Evolutionary conservation across 2,797 vertebrate species (phyloP).

Genomic region (Gallinago nigripennis): DNA sequence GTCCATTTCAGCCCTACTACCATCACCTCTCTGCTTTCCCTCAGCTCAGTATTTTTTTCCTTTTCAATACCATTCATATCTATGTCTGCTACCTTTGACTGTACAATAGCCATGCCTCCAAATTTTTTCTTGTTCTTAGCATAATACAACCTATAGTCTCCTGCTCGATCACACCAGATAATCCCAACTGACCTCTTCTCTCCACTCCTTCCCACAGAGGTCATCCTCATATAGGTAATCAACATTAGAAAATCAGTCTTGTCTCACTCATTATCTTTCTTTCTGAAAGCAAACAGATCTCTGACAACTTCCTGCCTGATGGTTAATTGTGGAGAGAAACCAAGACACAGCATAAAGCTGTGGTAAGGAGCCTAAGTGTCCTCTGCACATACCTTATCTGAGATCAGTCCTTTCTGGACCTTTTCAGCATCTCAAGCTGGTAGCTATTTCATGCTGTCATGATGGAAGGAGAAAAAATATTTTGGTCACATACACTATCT

Average conservation of each 20-base stretch:
- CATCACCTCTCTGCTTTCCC: background rate
- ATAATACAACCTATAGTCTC: background rate
- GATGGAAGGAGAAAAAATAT: background rate
- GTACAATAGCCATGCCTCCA: background rate
- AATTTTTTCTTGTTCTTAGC: background rate
- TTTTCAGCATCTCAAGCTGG: background rate
- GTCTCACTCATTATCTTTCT: background rate
- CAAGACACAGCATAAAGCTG: background rate
- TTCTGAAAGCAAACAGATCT: background rate
- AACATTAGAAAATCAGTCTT: background rate
- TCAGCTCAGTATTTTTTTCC: background rate
- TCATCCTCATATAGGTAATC: background rate
- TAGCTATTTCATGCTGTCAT: background rate
- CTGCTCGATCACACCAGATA: background rate
- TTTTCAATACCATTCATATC: background rate
- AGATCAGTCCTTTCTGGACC: background rate
- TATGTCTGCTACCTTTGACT: background rate
- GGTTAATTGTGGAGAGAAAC: background rate
- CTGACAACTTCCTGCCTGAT: background rate
- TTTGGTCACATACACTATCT: background rate
- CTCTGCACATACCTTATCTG: background rate
- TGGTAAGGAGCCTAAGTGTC: background rate
- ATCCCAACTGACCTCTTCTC: background rate
- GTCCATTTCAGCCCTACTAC: background rate
- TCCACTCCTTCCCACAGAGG: background rate